These are phyloP conservation scores for Propithecus coquereli DNA, from an alignment of 2,113 vertebrate genomes.

Conservation along the genomic window DNA sequence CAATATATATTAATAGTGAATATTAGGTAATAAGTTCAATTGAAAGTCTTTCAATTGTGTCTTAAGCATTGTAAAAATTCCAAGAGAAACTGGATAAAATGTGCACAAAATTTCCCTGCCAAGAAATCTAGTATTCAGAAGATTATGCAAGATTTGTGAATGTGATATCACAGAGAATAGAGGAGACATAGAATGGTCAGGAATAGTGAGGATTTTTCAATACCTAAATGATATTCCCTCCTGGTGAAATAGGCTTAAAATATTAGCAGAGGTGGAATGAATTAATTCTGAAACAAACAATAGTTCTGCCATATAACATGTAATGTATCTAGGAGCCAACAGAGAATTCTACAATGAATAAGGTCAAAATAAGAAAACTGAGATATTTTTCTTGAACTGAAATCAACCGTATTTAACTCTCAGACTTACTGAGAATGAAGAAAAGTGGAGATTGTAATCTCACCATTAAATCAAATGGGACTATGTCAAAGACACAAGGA, in stretches of 20 bases:
- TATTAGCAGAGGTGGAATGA: not conserved
- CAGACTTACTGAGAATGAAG: not conserved
- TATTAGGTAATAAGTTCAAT: not conserved
- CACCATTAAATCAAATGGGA: not conserved
- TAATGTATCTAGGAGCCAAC: not conserved
- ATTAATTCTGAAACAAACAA: not conserved
- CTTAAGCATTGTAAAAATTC: conserved; percentile 9
- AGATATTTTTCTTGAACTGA: not conserved
- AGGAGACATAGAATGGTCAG: not conserved
- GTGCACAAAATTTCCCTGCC: not conserved
- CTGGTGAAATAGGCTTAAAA: not conserved
- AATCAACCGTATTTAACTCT: not conserved
- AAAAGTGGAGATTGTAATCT: not conserved
- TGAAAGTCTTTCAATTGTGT: conserved; percentile 31
- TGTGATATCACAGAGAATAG: not conserved
- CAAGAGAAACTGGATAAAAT: not conserved
- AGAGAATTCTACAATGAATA: not conserved
- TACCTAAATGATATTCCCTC: not conserved
- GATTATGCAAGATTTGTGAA: not conserved
- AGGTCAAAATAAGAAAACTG: not conserved
- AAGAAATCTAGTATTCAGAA: conserved; percentile 19
- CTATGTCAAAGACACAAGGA: not conserved
- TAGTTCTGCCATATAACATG: not conserved
- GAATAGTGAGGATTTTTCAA: not conserved
- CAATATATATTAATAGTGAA: not conserved